Percentiles rank a stretch among this genome's conserved stretches.
Conservation (phyloP, 2,113 vertebrate species). For the Aegithalos caudatus region DNA sequence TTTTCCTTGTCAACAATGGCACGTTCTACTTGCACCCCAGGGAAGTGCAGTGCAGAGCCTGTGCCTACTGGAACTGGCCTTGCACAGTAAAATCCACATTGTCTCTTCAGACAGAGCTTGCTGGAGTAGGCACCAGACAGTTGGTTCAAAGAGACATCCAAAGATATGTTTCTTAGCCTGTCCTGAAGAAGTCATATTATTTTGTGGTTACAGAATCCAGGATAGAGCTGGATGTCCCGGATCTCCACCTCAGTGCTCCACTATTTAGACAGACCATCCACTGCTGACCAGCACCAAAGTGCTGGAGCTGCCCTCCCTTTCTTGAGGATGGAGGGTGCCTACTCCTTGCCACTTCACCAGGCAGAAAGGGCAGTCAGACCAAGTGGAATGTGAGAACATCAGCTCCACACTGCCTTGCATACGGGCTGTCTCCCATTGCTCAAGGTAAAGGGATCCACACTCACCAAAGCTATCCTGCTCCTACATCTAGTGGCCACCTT, state of each 20-base stretch:
- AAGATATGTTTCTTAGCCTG: background rate
- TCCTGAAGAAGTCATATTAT: background rate
- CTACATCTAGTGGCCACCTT: background rate
- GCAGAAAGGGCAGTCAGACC: background rate
- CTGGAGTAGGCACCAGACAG: background rate
- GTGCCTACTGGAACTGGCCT: background rate
- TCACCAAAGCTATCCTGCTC: background rate
- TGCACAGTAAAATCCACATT: background rate
- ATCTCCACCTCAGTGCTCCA: background rate
- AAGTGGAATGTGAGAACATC: background rate
- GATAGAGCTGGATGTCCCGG: background rate
- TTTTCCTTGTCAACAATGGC: background rate
- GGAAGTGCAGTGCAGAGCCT: background rate
- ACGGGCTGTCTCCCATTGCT: background rate
- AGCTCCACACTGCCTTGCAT: rapidly evolving
- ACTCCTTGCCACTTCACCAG: background rate
- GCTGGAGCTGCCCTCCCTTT: background rate
- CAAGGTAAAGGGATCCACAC: background rate
- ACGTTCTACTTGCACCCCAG: rapidly evolving
- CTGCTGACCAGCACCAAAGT: background rate
- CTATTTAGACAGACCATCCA: background rate
- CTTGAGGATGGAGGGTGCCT: background rate
- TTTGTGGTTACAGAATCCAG: background rate
- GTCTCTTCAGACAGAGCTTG: background rate
- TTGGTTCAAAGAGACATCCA: background rate